These are phyloP conservation scores for Gouania willdenowi DNA, from an alignment of 2,797 vertebrate species.

Conservation along the genomic window DNA sequence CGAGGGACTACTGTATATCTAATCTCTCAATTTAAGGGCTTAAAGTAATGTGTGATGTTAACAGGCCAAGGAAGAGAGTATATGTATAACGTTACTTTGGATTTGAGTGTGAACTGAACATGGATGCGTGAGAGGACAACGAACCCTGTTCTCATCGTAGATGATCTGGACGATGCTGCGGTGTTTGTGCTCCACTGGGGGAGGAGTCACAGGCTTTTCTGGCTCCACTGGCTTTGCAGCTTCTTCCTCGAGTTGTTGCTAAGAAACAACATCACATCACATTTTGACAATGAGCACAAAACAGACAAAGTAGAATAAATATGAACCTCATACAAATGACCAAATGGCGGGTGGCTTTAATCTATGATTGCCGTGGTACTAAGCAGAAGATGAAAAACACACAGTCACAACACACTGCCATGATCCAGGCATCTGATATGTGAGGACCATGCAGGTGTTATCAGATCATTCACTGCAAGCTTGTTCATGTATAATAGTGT, in stretches of 20 bases:
- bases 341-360: no score
- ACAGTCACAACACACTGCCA: neutral
- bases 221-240: conserved; percentile 97
- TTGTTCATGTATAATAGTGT: conserved; percentile 1
- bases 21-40: no score
- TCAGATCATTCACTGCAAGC: conserved; percentile 15
- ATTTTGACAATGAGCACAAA: conserved; percentile 14
- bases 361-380: neutral
- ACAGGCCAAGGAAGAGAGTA: no score
- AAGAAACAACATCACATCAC: conserved; percentile 69
- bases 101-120: no score
- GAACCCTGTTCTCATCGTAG: conserved; percentile 97
- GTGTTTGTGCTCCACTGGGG: conserved; percentile 97
- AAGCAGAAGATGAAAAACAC: neutral
- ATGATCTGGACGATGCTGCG: conserved; percentile 99
- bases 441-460: conserved; percentile 8
- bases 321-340: no score
- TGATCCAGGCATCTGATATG: conserved; percentile 7
- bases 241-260: conserved; percentile 99
- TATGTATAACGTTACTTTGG: no score
- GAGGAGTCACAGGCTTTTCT: conserved; percentile 93
- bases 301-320: neutral
- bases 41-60: no score
- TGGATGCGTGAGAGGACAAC: conserved; percentile 37
- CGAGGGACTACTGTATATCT: no score